These are phyloP conservation scores for Uloborus diversus DNA, from an alignment of 1,140 invertebrate genomes.

Conservation along the genomic window DNA sequence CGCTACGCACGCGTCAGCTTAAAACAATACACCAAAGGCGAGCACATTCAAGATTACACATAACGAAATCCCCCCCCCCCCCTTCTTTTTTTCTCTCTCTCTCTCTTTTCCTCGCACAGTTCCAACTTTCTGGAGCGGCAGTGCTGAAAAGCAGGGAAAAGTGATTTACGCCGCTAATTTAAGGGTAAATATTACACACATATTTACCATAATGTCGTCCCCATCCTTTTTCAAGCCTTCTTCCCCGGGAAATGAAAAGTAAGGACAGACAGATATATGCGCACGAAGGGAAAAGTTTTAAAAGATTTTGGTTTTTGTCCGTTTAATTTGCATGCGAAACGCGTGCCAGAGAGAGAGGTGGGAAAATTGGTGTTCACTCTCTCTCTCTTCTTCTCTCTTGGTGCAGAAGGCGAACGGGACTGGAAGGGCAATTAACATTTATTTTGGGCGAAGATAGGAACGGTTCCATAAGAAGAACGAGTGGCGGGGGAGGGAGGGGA, in stretches of 20 bases:
- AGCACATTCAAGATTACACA: background rate
- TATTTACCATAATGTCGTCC: conserved; percentile 7
- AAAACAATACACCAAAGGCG: background rate
- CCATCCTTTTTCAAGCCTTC: background rate
- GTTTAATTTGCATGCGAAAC: background rate
- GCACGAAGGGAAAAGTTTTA: background rate
- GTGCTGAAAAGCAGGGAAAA: background rate
- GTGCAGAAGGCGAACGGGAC: no score
- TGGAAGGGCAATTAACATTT: background rate
- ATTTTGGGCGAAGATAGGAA: background rate
- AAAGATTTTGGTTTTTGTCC: conserved; percentile 8
- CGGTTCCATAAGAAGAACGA: no score
- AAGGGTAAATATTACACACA: background rate
- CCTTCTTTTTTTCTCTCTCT: background rate
- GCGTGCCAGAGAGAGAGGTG: background rate
- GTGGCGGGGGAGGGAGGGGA: no score
- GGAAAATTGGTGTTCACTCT: background rate
- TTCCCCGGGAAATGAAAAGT: background rate
- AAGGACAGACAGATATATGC: background rate
- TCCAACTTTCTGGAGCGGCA: background rate
- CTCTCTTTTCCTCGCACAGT: background rate
- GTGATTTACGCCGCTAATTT: conserved; percentile 8
- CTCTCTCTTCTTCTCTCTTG: no score
- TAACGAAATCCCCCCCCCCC: background rate
- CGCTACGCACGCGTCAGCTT: background rate